Base-by-base conservation (phyloP, 2,888 invertebrate genomes). In the Drosophila barbarae region DNA sequence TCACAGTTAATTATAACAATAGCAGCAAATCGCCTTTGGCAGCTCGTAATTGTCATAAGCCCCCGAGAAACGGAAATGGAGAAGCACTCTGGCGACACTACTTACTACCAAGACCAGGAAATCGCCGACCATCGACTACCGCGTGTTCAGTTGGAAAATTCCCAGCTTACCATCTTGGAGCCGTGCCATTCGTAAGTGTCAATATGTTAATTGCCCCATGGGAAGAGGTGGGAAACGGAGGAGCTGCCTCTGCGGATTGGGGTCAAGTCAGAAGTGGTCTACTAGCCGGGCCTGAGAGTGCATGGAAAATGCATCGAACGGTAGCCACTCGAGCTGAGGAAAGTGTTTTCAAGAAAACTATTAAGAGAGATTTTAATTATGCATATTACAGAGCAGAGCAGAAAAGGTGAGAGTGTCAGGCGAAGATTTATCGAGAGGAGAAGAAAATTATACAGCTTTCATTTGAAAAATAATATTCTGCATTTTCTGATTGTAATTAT, bases 1-100 rank as follows among this genome's bases (percentile, higher is more conserved):
- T 77, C 82, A 75, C 76, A 78, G 73, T 74, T 84, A 79, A 84
- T 82, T 76, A 81, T 69, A 78, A 81, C 82, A 81, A 77, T 76
- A 50, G 65, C 65, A 70, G 60, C 77, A 71, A 75, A 80, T 78
- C 69, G 69, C 50, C 71, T 51, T 57, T 23, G 42, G 60, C 38
- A 49, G 55, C 55, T 23, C 41, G 59, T 63, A 76, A 54, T 67
- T 65, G 65, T 56, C 70, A 63, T 39, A 73, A 68, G 68, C 41
- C 41, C 50, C 39, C 9, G 59, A 46, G 67, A 53, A 56, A 42
- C 79, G 85, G 79, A 79, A 79, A 72, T 68, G 80, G 61, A 59
- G 60, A 66, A 38, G 46, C 30, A 46, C 44, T 46, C 7, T 13
- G 46, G 74, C 58, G 66, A 72, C 46, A 68, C 42, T 39, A 46